Evolutionary conservation across 2,888 invertebrate genomes (phyloP), one percentile per base, ranked within the genome.

Genomic region (Aspidiotus destructor): DNA sequence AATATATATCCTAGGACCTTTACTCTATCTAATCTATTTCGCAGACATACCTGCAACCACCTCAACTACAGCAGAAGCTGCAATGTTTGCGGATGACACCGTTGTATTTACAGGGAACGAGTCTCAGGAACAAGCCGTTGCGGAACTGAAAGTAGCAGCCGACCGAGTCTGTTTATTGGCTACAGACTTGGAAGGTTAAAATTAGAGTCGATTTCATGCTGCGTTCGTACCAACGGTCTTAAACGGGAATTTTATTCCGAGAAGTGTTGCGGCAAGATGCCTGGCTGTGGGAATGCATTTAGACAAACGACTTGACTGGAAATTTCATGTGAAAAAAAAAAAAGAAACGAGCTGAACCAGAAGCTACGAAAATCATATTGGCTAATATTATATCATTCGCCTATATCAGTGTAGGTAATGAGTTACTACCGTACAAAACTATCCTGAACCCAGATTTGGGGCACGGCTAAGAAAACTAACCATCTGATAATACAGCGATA

Each of bases 201-300:
- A 48, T 48, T 6, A 48, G 48, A 48, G 48, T 48, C 48, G 6
- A 48, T 48, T 48, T 48, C 48, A 48, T 2, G 48, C 48, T 6
- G 3, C 2, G 2, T 48, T 3, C 48, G 6, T 48, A 48, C 57
- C 57, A 28, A 17, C 57, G 6, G 6, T 28, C 57, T 11, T 28
- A 69, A 65, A 67, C 41, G 58, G 7, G 15, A 42, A 55, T 1
- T 42, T 9, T 41, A 55, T 65, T 16, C 57, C 57, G 41, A 17
- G 41, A 15, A 1, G 28, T 41, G 7, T 28, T 28, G 7, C 41
- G 8, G 58, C 41, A 40, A 67, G 41, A 67, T 67, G 41, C 44
- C 16, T 67, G n/a, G n/a, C n/a, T n/a, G n/a, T n/a, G 58, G 42
- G 58, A 13, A 58, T 67, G 42, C 58, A 67, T 13, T 42, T 58